Base-by-base conservation (phyloP, 2,888 invertebrate species). In the Scelioninae gen. 2 region DNA sequence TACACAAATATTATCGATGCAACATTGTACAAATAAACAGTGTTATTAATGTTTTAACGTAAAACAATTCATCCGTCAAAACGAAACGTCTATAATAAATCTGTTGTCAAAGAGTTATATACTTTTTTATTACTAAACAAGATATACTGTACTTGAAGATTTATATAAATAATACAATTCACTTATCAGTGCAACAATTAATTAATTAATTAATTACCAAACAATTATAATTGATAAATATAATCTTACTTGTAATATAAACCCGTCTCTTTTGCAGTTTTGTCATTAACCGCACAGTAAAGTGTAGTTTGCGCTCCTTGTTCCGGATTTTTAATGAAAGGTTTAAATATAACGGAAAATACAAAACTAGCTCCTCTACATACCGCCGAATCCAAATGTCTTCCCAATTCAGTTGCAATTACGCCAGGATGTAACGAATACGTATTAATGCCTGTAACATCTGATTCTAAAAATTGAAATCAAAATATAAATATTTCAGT, bases 241-340 rank as follows among this genome's bases (percentile, higher is more conserved):
- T n/a, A n/a, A n/a, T n/a, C 9, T 46, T 28, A 46, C 31, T 13
- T 25, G 9, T 31, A 60, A 81, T 89, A 90, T 7, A 90, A 80
- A 6, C 91, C 91, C 45, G 90, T 90, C 82, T 92, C 90, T 16
- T 87, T 84, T 0, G 87, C 90, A 76, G 90, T 90, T 76, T 91
- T 89, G 74, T 92, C 91, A 75, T 92, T 91, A 0, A 92, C 87
- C 0, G 92, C 89, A 80, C 93, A 94, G 82, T 93, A 90, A 63
- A 94, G 89, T 0, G 90, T 89, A 0, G 94, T 93, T 86, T 94
- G 94, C 0, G 94, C 93, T 1, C 94, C 94, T 73, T 90, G 88
- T 75, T 89, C 88, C 0, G 91, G 88, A 1, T 87, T 87, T 82
- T 92, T 91, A 69, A 90, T 85, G 78, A 91, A 90, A 0, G 86